phyloP scores from a whole-genome alignment of 2,797 vertebrate species.

The Sparidentex hasta region DNA sequence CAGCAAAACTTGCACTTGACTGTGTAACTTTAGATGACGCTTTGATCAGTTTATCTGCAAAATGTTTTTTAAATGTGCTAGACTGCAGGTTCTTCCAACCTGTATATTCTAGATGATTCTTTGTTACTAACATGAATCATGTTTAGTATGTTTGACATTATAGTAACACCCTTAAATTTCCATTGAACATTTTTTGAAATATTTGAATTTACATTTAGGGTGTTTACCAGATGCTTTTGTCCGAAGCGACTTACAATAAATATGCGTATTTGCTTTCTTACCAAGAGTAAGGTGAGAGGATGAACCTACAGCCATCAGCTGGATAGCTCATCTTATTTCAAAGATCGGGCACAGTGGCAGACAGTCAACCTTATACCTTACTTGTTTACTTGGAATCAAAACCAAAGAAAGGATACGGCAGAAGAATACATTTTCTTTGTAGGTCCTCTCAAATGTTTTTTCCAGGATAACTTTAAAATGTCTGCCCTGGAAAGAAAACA shows the following conservation, averaged over 20 bases:
- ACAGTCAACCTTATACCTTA: neutral
- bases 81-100: neutral
- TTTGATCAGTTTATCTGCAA: neutral
- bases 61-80: neutral
- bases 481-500: slow-evolving; percentile 21
- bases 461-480: slow-evolving; percentile 38
- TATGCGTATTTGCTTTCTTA: neutral
- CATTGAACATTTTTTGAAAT: neutral
- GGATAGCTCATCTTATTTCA: too few species aligned
- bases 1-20: neutral
- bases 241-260: too few species aligned
- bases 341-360: neutral
- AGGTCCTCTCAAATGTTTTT: slow-evolving; percentile 31
- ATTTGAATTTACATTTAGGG: too few species aligned
- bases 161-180: neutral
- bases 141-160: neutral
- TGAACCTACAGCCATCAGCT: neutral
- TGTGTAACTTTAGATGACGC: neutral
- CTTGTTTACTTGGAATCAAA: neutral
- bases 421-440: slow-evolving; percentile 2
- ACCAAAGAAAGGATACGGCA: neutral
- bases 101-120: neutral
- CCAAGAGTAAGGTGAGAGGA: neutral
- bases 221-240: too few species aligned
- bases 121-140: slow-evolving; percentile 5